A percentile compares a stretch with the other conserved stretches of the same genome.
phyloP scores from a whole-genome alignment of 2,113 vertebrate genomes.

The Ancistrus triradiatus region DNA sequence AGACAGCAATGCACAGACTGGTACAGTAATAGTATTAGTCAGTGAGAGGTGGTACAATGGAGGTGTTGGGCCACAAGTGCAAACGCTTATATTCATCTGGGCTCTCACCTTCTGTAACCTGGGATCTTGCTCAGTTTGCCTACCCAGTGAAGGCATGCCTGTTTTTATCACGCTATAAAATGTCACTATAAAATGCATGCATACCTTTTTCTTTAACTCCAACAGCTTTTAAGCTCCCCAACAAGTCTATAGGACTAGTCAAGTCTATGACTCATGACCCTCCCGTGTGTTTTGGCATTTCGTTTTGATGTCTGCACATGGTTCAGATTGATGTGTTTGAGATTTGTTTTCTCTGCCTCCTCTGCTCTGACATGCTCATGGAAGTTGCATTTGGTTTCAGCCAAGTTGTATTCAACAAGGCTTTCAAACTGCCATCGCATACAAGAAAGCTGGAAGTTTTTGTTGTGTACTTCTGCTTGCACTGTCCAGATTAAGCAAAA shows the following conservation, averaged over 20 bases:
- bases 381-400: constrained; percentile 51
- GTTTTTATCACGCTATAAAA: too few relatives aligned
- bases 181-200: too few relatives aligned
- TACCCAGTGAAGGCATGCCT: too few relatives aligned
- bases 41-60: too few relatives aligned
- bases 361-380: constrained; percentile 58
- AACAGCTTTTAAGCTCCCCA: neutral
- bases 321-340: constrained; percentile 38
- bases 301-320: constrained; percentile 37
- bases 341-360: constrained; percentile 43
- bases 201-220: neutral
- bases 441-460: constrained; percentile 20
- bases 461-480: neutral
- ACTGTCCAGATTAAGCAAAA: neutral
- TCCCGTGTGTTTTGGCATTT: neutral
- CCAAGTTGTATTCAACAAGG: constrained; percentile 55
- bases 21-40: too few relatives aligned
- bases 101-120: too few relatives aligned
- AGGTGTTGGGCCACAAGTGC: too few relatives aligned
- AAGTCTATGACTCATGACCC: neutral
- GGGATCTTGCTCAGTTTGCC: too few relatives aligned
- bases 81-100: too few relatives aligned
- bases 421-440: constrained; percentile 33
- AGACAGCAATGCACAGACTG: too few relatives aligned
- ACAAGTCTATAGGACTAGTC: neutral